Percentiles rank a stretch among this genome's conserved stretches.
phyloP scores from a whole-genome alignment of 2,113 vertebrate species.

The Microcebus ravelobensis region DNA sequence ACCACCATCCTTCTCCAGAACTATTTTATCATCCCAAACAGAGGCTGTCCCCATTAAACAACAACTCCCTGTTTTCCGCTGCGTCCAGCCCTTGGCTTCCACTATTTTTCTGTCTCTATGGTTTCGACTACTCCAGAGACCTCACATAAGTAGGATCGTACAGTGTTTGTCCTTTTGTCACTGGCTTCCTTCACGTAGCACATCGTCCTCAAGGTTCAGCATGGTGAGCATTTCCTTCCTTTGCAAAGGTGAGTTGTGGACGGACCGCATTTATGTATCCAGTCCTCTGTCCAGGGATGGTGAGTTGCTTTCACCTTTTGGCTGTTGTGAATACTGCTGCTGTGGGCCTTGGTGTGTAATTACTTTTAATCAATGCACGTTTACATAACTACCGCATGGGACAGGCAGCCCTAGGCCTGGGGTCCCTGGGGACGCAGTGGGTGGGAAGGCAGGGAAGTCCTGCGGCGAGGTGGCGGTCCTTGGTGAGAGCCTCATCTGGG shows the following conservation, averaged over 20 bases:
- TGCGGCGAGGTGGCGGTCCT: too few species aligned
- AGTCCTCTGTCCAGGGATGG: rapidly evolving
- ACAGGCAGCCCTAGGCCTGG: not conserved
- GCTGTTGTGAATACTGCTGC: too few species aligned
- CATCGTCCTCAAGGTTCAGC: not conserved
- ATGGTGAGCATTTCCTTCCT: not conserved
- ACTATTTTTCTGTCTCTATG: not conserved
- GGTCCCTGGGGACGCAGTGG: not conserved
- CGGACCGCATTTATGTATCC: not conserved
- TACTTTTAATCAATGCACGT: too few species aligned
- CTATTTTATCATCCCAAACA: rapidly evolving
- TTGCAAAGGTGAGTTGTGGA: not conserved
- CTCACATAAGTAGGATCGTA: rapidly evolving
- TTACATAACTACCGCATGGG: too few species aligned
- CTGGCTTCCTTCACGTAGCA: rapidly evolving
- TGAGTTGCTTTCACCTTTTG: not conserved
- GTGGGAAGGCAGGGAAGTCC: not conserved
- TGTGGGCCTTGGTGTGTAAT: not conserved
- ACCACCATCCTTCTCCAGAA: too few species aligned
- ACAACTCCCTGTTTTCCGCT: rapidly evolving
- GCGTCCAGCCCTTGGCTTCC: too few species aligned
- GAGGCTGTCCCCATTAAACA: not conserved
- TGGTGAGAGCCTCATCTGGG: not conserved
- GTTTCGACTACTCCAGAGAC: too few species aligned
- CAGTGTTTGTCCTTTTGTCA: not conserved